phyloP scores from a whole-genome alignment of 92 coral and sea anemone genomes.

The Diadumene lineata region DNA sequence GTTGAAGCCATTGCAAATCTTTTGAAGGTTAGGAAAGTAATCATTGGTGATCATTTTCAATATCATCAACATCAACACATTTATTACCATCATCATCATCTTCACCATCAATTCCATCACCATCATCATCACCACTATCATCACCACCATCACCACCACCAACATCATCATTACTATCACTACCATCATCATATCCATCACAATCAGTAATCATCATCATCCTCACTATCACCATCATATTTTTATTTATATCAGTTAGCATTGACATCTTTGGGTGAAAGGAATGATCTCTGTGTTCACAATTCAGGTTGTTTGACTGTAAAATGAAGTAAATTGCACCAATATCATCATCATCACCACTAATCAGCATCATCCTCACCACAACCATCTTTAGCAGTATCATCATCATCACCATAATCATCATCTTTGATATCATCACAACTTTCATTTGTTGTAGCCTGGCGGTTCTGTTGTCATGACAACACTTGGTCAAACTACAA shows the following conservation, averaged over 20 bases:
- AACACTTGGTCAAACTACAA: constrained; percentile 77
- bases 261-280: not conserved
- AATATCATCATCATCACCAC: no score
- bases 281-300: no score
- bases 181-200: not conserved
- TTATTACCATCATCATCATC: not conserved
- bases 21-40: constrained; percentile 57
- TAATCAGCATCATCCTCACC: no score
- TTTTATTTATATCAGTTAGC: not conserved
- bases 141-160: not conserved
- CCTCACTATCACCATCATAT: not conserved
- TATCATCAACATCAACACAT: not conserved
- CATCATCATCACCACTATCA: not conserved
- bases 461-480: constrained; percentile 89
- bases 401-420: not conserved
- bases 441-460: constrained; percentile 49
- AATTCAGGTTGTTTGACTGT: not conserved
- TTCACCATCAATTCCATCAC: not conserved
- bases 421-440: not conserved
- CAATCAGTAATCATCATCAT: not conserved
- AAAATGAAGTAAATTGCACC: no score
- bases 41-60: not conserved
- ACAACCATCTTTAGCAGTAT: not conserved
- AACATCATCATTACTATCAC: not conserved
- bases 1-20: constrained; percentile 65